Evolutionary conservation across 2,888 invertebrate genomes (phyloP), one percentile per base, ranked within the genome.

Genomic region (Amblyjoppa proteus): DNA sequence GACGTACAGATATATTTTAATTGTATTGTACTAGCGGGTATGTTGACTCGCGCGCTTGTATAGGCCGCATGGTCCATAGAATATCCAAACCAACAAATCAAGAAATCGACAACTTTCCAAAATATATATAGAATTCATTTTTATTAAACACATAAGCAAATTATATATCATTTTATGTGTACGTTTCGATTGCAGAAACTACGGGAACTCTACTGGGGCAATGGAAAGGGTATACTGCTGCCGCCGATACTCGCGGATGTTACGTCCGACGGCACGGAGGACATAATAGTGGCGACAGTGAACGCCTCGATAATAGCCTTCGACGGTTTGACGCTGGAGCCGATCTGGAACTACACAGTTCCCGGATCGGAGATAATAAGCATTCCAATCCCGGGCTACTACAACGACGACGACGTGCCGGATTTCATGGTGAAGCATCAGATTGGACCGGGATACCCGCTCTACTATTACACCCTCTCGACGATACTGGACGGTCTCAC

Each of bases 381-480:
- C 90, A 96, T 97, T 73, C 97, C 97, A 58, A 96, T 97, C 13
- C 97, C 97, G 1, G 97, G 97, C 0, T 97, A 96, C 93, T 98
- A 96, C 90, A 97, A 97, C 92, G 96, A 96, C 88, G 97, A 97
- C 90, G 95, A 96, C 88, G 94, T 96, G 6, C 97, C 97, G 0
- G 98, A 98, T 93, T 97, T 98, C 91, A 95, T 97, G 94, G 95
- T 98, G 0, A 97, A 97, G 89, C 97, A 95, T 90, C 95, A 95
- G 80, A 94, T 95, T 51, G 97, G 97, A 0, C 96, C 96, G 0
- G 97, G 96, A 11, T 97, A 96, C 93, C 97, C 97, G 0, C 94
- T 96, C 0, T 97, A 97, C 92, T 97, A 97, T 92, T 96, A 97
- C 91, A 96, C 97, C 3, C 95, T 96, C 91, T 96, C 96, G 90